Evolutionary conservation across 2,888 invertebrate species (phyloP).

Genomic region (Torymus aiolomorphi): DNA sequence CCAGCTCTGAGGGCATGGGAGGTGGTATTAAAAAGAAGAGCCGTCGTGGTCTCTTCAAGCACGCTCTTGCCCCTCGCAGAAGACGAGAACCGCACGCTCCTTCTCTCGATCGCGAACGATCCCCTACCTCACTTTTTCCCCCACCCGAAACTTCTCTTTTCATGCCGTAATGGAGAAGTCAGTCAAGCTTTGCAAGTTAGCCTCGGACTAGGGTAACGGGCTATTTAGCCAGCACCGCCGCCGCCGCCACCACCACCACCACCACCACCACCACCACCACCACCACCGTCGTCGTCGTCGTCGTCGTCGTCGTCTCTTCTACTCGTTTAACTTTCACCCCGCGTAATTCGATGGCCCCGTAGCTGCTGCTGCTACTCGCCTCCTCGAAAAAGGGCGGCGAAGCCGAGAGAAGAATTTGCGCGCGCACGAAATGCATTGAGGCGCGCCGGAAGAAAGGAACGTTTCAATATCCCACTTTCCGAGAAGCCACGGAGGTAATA

Average conservation of each 20-base stretch:
- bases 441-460: constrained; percentile 23
- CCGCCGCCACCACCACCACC: too few relatives aligned
- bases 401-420: constrained; percentile 9
- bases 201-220: constrained; percentile 60
- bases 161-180: constrained; percentile 69
- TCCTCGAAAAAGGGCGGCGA: background rate
- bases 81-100: background rate
- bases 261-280: background rate
- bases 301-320: background rate
- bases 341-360: constrained; percentile 17
- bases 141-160: constrained; percentile 39
- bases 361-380: background rate
- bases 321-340: constrained; percentile 61
- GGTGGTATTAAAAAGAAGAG: constrained; percentile 13
- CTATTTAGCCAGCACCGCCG: constrained; percentile 59
- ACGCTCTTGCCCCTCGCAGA: too few relatives aligned
- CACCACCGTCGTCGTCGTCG: too few relatives aligned
- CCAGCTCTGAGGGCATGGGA: background rate
- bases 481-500: background rate
- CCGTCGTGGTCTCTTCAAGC: background rate
- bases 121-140: background rate
- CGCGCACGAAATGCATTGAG: constrained; percentile 10
- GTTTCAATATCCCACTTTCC: constrained; percentile 26
- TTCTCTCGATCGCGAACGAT: background rate
- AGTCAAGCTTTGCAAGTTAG: constrained; percentile 68